These are phyloP conservation scores for Gila robusta DNA, from an alignment of 2,797 vertebrate species.

Conservation along the genomic window DNA sequence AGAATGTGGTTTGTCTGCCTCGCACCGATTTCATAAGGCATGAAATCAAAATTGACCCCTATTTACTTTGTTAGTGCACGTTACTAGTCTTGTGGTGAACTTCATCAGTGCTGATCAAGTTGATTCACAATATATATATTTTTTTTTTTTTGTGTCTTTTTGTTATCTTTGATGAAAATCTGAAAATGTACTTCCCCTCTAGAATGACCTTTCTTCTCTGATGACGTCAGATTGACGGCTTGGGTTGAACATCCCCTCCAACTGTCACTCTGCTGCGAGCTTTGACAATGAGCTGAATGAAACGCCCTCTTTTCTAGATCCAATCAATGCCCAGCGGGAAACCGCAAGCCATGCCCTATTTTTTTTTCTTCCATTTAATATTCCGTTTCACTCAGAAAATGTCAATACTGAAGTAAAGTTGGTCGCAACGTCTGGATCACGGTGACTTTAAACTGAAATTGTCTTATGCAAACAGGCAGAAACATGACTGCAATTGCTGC, in stretches of 20 bases:
- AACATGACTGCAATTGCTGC: not conserved
- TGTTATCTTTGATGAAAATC: not conserved
- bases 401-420: not conserved
- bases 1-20: conserved; percentile 22
- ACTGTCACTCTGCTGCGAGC: not conserved
- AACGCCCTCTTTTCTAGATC: not conserved
- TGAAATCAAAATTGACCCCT: not conserved
- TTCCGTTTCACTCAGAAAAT: not conserved
- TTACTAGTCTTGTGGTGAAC: not conserved
- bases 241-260: not conserved
- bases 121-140: too few species aligned
- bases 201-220: not conserved
- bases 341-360: not conserved
- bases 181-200: not conserved
- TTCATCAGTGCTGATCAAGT: not conserved
- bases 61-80: not conserved
- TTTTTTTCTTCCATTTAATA: not conserved
- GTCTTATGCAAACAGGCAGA: not conserved
- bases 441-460: not conserved
- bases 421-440: not conserved
- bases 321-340: not conserved
- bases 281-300: not conserved
- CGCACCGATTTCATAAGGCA: not conserved
- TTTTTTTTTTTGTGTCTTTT: too few species aligned
- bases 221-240: not conserved